phyloP scores from a whole-genome alignment of 2,113 vertebrate species.

The Alaudala cheleensis region DNA sequence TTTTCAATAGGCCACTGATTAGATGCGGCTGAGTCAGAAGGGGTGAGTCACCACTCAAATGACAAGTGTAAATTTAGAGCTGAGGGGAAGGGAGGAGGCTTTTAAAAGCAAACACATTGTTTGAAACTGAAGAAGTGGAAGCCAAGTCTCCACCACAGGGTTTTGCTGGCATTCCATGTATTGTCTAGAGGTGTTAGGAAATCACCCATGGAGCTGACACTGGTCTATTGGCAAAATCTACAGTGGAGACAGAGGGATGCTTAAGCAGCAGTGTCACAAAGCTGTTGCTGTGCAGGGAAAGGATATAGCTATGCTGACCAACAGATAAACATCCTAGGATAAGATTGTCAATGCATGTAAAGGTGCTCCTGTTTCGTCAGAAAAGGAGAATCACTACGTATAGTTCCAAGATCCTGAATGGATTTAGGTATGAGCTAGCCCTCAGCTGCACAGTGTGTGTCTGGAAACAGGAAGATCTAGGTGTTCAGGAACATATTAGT shows the following conservation, averaged over 20 bases:
- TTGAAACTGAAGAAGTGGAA: slow-evolving; percentile 19
- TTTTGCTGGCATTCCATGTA: slow-evolving; percentile 18
- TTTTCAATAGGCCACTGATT: slow-evolving; percentile 66
- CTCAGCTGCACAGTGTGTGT: background rate
- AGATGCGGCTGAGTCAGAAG: slow-evolving; percentile 60
- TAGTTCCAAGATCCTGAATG: background rate
- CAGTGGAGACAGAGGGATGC: background rate
- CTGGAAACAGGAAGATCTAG: background rate
- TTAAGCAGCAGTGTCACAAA: background rate
- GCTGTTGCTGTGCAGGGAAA: background rate
- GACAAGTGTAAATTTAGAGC: slow-evolving; percentile 61
- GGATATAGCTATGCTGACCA: background rate
- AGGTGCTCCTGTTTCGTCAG: background rate
- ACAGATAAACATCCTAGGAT: background rate
- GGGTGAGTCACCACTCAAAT: slow-evolving; percentile 63
- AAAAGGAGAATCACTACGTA: background rate
- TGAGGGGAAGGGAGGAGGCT: slow-evolving; percentile 23
- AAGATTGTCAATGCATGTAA: fast-evolving
- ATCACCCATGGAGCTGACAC: background rate
- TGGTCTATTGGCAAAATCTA: slow-evolving; percentile 2
- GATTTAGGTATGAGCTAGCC: background rate
- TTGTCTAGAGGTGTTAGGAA: slow-evolving; percentile 49
- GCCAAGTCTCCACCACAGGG: slow-evolving; percentile 12
- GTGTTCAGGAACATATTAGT: background rate
- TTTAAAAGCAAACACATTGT: slow-evolving; percentile 50